A percentile compares a stretch with the other conserved stretches of the same genome.
Conservation (phyloP, 2,113 vertebrate genomes). For the Lipophrys pholis region DNA sequence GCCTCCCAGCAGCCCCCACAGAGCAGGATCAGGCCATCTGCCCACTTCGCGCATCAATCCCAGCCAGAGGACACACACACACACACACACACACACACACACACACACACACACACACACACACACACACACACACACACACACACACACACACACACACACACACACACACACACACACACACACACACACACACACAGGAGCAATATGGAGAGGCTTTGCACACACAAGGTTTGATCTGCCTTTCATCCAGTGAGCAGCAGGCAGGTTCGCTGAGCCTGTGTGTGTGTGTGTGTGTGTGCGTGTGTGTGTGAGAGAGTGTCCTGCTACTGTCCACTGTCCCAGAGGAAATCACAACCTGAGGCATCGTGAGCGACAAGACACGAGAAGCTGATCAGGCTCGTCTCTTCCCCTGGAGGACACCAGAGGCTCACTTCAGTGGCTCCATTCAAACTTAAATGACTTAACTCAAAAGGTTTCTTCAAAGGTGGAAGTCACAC, state of each 20-base stretch:
- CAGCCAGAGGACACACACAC: constrained; percentile 62
- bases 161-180: constrained; percentile 46
- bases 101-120: constrained; percentile 48
- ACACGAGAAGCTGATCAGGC: constrained; percentile 58
- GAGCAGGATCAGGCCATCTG: constrained; percentile 81
- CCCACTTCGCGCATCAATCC: constrained; percentile 64
- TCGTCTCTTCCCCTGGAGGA: constrained; percentile 11
- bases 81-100: constrained; percentile 46
- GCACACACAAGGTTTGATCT: constrained; percentile 77
- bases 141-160: constrained; percentile 48
- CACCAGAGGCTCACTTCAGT: constrained; percentile 6
- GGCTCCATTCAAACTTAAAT: constrained; percentile 48
- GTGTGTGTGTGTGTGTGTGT: constrained; percentile 16
- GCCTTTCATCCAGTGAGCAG: constrained; percentile 73
- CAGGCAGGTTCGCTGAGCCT: constrained; percentile 59
- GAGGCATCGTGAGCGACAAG: constrained; percentile 46
- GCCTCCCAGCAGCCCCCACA: constrained; percentile 76
- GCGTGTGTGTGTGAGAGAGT: too few species aligned
- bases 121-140: constrained; percentile 48
- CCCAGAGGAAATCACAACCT: constrained; percentile 74
- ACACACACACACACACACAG: constrained; percentile 44
- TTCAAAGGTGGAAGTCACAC: constrained; percentile 34
- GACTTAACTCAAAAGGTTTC: constrained; percentile 28
- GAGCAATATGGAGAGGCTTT: constrained; percentile 75
- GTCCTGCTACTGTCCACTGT: constrained; percentile 52